A percentile compares a stretch with the other conserved stretches of the same genome.
Evolutionary conservation across 2,113 vertebrate genomes (phyloP).

Genomic region (Machaerirhynchus nigripectus): DNA sequence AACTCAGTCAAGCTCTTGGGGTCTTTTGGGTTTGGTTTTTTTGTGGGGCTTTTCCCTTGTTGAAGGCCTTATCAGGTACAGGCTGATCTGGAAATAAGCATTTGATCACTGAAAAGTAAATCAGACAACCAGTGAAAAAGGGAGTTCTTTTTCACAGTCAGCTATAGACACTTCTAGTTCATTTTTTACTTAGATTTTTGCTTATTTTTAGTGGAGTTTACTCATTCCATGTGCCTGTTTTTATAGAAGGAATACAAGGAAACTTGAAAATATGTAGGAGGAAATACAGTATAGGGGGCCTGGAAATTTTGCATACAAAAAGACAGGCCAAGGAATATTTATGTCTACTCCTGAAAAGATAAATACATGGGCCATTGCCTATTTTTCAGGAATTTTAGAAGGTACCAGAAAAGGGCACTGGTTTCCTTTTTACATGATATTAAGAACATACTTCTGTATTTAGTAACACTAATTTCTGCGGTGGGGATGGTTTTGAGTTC

Average conservation of each 20-base stretch:
- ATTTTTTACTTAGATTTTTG: background rate
- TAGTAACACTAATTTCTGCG: background rate
- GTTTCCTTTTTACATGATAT: background rate
- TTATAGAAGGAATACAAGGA: background rate
- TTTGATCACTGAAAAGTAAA: background rate
- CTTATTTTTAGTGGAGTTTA: background rate
- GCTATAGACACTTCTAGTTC: background rate
- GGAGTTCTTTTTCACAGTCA: background rate
- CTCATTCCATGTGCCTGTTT: background rate
- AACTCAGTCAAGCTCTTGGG: background rate
- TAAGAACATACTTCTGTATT: background rate
- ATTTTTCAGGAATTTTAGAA: background rate
- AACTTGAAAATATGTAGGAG: background rate
- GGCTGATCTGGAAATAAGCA: background rate
- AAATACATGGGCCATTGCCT: background rate
- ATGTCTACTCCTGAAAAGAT: background rate
- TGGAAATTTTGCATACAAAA: background rate
- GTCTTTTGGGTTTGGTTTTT: background rate
- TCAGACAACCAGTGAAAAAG: background rate
- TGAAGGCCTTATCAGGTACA: background rate
- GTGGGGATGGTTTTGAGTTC: background rate
- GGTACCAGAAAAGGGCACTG: background rate
- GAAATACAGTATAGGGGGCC: background rate
- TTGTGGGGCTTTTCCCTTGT: background rate
- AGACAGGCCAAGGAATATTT: background rate